phyloP scores from a whole-genome alignment of 2,797 vertebrate species.

The Coluber constrictor region DNA sequence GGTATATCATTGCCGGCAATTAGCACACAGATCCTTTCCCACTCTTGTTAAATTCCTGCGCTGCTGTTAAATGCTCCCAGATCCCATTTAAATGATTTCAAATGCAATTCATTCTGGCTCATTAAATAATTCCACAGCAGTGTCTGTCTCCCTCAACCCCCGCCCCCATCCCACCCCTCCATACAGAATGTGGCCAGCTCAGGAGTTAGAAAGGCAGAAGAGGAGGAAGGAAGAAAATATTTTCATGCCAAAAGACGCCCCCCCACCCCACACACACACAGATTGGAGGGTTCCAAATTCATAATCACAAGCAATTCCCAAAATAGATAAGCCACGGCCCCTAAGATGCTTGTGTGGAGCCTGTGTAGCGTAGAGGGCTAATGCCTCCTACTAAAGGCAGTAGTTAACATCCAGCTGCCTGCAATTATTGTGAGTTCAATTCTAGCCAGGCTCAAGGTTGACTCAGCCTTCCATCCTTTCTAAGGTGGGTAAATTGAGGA shows the following conservation, averaged over 20 bases:
- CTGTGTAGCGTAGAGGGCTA: too few species aligned
- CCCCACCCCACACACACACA: neutral
- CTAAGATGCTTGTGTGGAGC: neutral
- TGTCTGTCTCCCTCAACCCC: constrained; percentile 56
- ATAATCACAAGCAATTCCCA: neutral
- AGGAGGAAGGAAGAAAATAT: neutral
- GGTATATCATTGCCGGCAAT: constrained; percentile 77
- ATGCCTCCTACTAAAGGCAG: too few species aligned
- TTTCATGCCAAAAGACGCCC: neutral
- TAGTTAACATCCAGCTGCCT: too few species aligned
- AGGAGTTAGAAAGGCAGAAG: neutral
- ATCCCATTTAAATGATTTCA: constrained; percentile 79
- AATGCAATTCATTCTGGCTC: constrained; percentile 79
- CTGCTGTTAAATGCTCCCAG: constrained; percentile 78
- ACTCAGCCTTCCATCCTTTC: too few species aligned
- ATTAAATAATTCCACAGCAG: constrained; percentile 75
- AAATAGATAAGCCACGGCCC: neutral
- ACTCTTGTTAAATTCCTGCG: constrained; percentile 77
- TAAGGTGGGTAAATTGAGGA: too few species aligned
- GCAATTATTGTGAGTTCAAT: too few species aligned
- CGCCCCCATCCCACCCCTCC: constrained; percentile 51
- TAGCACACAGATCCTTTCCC: constrained; percentile 73
- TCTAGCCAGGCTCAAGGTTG: too few species aligned
- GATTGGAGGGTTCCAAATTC: neutral
- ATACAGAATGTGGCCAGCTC: constrained; percentile 20